These are phyloP conservation scores for Eupithecia vulgata DNA, from an alignment of 2,888 invertebrate species.

Conservation along the genomic window DNA sequence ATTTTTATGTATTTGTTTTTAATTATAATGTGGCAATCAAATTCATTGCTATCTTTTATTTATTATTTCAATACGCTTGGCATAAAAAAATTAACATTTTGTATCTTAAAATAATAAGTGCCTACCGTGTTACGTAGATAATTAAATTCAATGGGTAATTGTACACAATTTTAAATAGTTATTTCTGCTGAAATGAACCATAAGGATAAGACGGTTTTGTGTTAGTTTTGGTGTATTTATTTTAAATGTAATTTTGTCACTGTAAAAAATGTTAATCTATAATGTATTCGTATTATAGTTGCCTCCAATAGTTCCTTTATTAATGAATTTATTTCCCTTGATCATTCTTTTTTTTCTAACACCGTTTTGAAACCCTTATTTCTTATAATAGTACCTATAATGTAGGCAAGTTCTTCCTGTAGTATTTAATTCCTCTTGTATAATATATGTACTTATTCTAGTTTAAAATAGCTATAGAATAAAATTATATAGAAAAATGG, in stretches of 20 bases:
- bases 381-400: not conserved
- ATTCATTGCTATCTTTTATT: constrained; percentile 19
- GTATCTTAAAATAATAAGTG: not conserved
- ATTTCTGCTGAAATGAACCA: not conserved
- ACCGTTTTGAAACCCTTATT: not conserved
- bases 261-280: not conserved
- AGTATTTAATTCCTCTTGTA: constrained; percentile 13
- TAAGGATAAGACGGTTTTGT: not conserved
- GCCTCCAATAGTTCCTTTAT: not conserved
- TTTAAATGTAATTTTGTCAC: not conserved
- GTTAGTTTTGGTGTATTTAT: constrained; percentile 1
- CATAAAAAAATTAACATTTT: not conserved
- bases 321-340: not conserved
- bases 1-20: constrained; percentile 25
- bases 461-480: constrained; percentile 14
- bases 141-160: not conserved
- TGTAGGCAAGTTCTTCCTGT: not conserved
- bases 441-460: constrained; percentile 27
- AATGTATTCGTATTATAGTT: not conserved
- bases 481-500: constrained; percentile 14
- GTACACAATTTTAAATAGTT: not conserved
- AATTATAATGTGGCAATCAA: constrained; percentile 23
- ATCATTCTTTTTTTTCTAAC: not conserved
- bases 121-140: not conserved
- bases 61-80: not conserved